phyloP scores from a whole-genome alignment of 2,113 vertebrate species.

The Laterallus jamaicensis region DNA sequence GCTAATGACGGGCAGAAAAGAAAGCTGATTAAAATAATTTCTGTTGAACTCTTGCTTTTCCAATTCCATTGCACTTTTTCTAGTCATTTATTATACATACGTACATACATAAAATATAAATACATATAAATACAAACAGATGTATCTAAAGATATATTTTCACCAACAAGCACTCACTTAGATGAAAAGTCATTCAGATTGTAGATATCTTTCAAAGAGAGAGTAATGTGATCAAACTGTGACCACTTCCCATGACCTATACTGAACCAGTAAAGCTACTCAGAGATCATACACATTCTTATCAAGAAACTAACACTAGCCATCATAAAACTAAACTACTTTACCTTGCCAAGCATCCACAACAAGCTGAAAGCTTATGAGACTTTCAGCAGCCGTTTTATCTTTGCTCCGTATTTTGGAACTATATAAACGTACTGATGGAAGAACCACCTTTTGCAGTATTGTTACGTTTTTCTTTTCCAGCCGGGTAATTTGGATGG shows the following conservation, averaged over 20 bases:
- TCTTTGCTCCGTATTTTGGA: background rate
- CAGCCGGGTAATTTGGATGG: background rate
- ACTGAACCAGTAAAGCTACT: background rate
- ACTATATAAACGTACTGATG: background rate
- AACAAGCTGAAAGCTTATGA: background rate
- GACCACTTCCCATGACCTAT: background rate
- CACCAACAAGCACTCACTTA: background rate
- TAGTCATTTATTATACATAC: background rate
- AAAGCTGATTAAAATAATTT: conserved; percentile 34
- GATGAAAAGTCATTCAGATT: background rate
- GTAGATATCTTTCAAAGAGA: background rate
- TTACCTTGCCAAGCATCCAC: background rate
- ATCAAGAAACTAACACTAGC: background rate
- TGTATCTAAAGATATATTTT: background rate
- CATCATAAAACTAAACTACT: background rate
- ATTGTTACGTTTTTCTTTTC: background rate
- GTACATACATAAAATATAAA: background rate
- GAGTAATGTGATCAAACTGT: background rate
- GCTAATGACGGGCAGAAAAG: background rate
- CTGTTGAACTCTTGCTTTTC: background rate
- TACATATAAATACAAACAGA: background rate
- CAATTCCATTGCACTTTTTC: background rate
- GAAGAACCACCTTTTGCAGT: background rate
- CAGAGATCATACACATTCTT: background rate
- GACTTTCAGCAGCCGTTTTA: background rate